Base-by-base conservation (phyloP, 2,797 vertebrate species). In the Hybognathus amarus region DNA sequence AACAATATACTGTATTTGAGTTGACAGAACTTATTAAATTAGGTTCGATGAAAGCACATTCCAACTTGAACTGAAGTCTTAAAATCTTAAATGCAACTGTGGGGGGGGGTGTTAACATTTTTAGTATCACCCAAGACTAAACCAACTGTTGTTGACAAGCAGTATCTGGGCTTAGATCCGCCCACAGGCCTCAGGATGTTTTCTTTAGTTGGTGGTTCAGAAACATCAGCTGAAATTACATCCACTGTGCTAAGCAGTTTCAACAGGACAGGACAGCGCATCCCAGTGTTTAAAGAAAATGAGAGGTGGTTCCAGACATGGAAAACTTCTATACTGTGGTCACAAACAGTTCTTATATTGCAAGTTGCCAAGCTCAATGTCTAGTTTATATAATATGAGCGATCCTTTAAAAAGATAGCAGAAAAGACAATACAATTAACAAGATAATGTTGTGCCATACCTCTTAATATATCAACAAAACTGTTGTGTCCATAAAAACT, bases 151-250 rank as follows among this genome's bases (percentile, higher is more conserved):
- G 52, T 38, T 83, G 66, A 78, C 52, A 78, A 42, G 30, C 13
- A 77, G 75, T 70, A 70, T 83, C 82, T 77, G 74, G 40, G 74
- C 50, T 77, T 36, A 47, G 50, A 83, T 40, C 24, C 38, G 1
- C 12, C n/a, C 42, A 63, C 1, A 80, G 66, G 52, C 56, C 75
- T 63, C 15, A 77, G 42, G 52, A 69, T 33, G 52, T 50, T 77
- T 63, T 38, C 30, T 50, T 61, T 78, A 63, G 78, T 40, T 15
- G 50, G 52, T 75, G 70, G 82, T 75, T 83, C 75, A 78, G 75
- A 77, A 66, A 77, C 66, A 78, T 83, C 66, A 83, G 66, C 38
- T 78, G 66, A 40, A 70, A 66, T 77, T 70, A 78, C 5, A 78
- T 40, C 64, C 38, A 63, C 54, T 77, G 64, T 77, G 64, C 71